Evolutionary conservation across 2,888 invertebrate species (phyloP).

Genomic region (Dolomedes plantarius): DNA sequence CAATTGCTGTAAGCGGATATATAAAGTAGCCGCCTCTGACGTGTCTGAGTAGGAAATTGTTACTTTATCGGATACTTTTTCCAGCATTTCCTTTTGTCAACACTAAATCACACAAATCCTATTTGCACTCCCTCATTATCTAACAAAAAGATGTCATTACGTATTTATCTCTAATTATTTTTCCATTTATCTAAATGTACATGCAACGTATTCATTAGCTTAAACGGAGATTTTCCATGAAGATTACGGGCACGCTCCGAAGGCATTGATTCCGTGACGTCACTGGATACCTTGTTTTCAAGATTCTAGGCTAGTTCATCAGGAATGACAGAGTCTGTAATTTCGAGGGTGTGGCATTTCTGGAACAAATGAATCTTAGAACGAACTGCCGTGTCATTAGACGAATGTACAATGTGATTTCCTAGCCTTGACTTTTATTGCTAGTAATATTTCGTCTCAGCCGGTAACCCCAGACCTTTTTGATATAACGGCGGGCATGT

Average conservation of each 20-base stretch:
- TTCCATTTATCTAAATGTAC: not conserved
- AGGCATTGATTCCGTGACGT: conserved; percentile 52
- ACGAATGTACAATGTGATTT: conserved; percentile 32
- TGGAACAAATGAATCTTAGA: conserved; percentile 60
- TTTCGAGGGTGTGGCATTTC: conserved; percentile 60
- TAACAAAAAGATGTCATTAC: no score
- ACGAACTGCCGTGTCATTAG: conserved; percentile 64
- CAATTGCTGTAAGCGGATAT: no score
- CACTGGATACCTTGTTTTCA: conserved; percentile 53
- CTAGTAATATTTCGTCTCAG: no score
- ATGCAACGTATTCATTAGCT: not conserved
- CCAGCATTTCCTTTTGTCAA: no score
- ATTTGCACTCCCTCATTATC: no score
- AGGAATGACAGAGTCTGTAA: conserved; percentile 64
- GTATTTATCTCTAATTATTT: not conserved
- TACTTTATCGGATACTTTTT: no score
- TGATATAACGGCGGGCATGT: no score
- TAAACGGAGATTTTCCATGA: not conserved
- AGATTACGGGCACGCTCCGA: conserved; percentile 14
- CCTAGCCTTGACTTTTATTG: conserved; percentile 9
- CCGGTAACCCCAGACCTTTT: no score
- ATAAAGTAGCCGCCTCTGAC: no score
- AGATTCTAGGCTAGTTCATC: conserved; percentile 59
- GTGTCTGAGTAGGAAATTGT: no score
- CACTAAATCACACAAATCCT: no score